phyloP scores from a whole-genome alignment of 2,888 invertebrate genomes.

The Lordiphosa andalusiaca region DNA sequence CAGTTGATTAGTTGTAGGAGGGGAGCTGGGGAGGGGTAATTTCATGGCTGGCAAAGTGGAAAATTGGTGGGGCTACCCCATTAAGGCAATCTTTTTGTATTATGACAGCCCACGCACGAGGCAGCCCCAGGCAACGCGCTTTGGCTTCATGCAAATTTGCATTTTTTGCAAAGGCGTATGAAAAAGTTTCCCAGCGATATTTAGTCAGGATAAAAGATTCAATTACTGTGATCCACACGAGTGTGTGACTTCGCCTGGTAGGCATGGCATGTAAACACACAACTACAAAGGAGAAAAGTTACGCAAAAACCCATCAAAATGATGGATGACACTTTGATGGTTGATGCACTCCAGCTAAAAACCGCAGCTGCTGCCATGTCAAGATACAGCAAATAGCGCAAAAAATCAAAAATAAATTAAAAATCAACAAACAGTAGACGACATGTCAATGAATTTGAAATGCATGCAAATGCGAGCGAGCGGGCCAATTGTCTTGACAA shows the following conservation, averaged over 20 bases:
- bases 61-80: slow-evolving; percentile 49
- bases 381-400: slow-evolving; percentile 34
- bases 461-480: slow-evolving; percentile 65
- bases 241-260: slow-evolving; percentile 35
- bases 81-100: neutral
- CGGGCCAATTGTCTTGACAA: slow-evolving; percentile 48
- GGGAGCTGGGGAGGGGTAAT: slow-evolving; percentile 13
- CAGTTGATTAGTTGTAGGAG: slow-evolving; percentile 70
- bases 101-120: neutral
- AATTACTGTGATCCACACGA: slow-evolving; percentile 48
- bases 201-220: slow-evolving; percentile 66
- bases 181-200: slow-evolving; percentile 60
- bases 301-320: slow-evolving; percentile 73
- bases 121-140: slow-evolving; percentile 11
- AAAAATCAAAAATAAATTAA: slow-evolving; percentile 75
- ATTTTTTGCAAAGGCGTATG: slow-evolving; percentile 16
- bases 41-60: slow-evolving; percentile 68
- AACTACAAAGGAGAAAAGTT: slow-evolving; percentile 12
- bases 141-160: neutral
- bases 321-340: slow-evolving; percentile 77
- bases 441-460: slow-evolving; percentile 69
- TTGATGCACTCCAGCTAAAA: slow-evolving; percentile 53
- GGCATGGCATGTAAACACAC: slow-evolving; percentile 61
- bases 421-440: slow-evolving; percentile 74
- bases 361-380: slow-evolving; percentile 50